A percentile compares a stretch with the other conserved stretches of the same genome.
phyloP scores from a whole-genome alignment of 2,113 vertebrate genomes.

The Protobothrops flavoviridis region DNA sequence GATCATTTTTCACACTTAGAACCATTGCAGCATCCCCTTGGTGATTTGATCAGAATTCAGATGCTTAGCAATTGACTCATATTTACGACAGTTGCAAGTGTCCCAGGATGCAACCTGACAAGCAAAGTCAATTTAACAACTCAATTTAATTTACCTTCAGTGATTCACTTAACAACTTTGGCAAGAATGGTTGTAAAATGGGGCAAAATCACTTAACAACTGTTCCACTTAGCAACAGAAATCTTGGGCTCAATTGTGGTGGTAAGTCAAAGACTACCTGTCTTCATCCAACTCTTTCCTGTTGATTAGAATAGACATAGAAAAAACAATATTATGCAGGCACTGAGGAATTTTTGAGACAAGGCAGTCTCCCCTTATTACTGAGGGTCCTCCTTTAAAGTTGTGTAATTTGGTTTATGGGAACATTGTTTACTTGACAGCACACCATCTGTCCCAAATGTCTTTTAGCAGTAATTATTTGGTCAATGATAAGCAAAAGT shows the following conservation, averaged over 20 bases:
- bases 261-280: neutral
- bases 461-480: neutral
- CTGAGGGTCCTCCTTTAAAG: neutral
- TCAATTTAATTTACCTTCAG: neutral
- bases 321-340: neutral
- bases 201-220: neutral
- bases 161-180: neutral
- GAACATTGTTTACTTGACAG: neutral
- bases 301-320: neutral
- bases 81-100: neutral
- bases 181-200: neutral
- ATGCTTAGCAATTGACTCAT: neutral
- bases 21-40: neutral
- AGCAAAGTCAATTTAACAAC: neutral
- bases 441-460: neutral
- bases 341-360: neutral
- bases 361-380: no score
- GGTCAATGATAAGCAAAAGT: neutral
- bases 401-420: neutral
- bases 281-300: neutral
- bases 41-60: neutral
- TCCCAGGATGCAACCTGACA: neutral
- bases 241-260: neutral
- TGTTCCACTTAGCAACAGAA: neutral
- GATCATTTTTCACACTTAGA: neutral